Percentiles rank a stretch among this genome's conserved stretches.
Conservation (phyloP, 2,888 invertebrate species). For the Lysandra coridon region DNA sequence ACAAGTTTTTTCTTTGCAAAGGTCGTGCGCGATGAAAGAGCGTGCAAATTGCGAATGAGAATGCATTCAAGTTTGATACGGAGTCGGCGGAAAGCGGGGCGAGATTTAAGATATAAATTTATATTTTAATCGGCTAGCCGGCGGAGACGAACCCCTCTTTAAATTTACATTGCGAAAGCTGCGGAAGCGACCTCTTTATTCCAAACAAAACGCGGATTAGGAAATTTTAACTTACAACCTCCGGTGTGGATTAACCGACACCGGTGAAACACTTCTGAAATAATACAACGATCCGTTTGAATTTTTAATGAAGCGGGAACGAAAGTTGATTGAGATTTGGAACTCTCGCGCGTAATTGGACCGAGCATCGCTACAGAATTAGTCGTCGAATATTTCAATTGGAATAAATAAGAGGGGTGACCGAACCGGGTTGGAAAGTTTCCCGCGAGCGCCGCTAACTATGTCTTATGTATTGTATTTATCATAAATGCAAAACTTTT, state of each 20-base stretch:
- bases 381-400: slow-evolving; percentile 67
- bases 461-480: slow-evolving; percentile 38
- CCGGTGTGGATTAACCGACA: slow-evolving; percentile 67
- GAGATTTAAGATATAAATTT: slow-evolving; percentile 76
- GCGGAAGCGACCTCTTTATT: slow-evolving; percentile 66
- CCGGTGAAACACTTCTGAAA: slow-evolving; percentile 73
- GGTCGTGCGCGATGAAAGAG: slow-evolving; percentile 59
- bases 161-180: slow-evolving; percentile 72
- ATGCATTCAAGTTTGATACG: slow-evolving; percentile 67
- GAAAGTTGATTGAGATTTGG: slow-evolving; percentile 76
- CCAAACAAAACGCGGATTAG: slow-evolving; percentile 63
- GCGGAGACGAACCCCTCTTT: slow-evolving; percentile 55
- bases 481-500: slow-evolving; percentile 31
- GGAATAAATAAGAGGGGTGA: slow-evolving; percentile 62
- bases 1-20: slow-evolving; percentile 41
- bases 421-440: slow-evolving; percentile 47
- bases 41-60: slow-evolving; percentile 69
- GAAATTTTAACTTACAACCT: slow-evolving; percentile 68
- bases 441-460: slow-evolving; percentile 41
- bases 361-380: slow-evolving; percentile 64
- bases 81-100: slow-evolving; percentile 58
- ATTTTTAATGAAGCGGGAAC: slow-evolving; percentile 74
- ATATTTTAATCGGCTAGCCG: slow-evolving; percentile 69
- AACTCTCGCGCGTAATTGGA: slow-evolving; percentile 71
- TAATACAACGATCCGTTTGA: slow-evolving; percentile 71